Evolutionary conservation across 2,888 invertebrate genomes (phyloP).

Genomic region (Stictocephala bisonia): DNA sequence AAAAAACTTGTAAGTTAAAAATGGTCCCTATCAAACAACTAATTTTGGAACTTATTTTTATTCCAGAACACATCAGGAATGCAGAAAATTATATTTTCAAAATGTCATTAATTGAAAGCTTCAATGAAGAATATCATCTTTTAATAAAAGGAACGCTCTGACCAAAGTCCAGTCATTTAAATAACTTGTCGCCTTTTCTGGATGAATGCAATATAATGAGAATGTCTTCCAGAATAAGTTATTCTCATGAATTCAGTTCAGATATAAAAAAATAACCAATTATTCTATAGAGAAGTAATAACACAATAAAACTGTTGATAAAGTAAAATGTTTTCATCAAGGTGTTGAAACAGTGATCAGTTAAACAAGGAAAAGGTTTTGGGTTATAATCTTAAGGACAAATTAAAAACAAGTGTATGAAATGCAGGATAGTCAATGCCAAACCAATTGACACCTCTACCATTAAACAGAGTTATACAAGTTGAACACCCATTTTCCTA

Average conservation of each 20-base stretch:
- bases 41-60: background rate
- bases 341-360: background rate
- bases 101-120: background rate
- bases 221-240: slow-evolving; percentile 2
- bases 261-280: background rate
- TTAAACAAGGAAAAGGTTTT: background rate
- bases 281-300: background rate
- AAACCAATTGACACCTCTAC: slow-evolving; percentile 12
- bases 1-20: background rate
- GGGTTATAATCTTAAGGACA: background rate
- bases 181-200: background rate
- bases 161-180: background rate
- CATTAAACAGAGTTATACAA: background rate
- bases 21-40: too few relatives aligned
- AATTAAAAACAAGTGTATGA: background rate
- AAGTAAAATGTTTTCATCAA: background rate
- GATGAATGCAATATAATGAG: background rate
- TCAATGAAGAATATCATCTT: background rate
- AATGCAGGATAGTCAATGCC: background rate
- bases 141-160: background rate
- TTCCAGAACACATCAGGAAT: background rate
- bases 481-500: background rate
- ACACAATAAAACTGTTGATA: background rate
- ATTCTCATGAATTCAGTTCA: background rate
- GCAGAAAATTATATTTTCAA: background rate